Evolutionary conservation across 2,113 vertebrate genomes (phyloP).

Genomic region (Mixornis gularis): DNA sequence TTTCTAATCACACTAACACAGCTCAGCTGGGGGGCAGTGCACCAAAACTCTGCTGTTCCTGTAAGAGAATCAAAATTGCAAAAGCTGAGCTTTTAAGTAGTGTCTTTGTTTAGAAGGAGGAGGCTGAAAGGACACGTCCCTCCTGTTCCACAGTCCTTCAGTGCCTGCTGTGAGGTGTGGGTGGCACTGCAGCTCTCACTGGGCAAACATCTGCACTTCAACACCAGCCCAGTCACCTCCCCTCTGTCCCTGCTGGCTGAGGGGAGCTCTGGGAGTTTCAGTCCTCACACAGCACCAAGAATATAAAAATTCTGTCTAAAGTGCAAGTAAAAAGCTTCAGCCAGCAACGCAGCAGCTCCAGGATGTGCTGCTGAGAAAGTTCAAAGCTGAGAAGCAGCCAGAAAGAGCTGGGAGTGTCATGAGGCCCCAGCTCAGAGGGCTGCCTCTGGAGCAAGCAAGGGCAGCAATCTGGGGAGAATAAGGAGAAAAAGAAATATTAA

Average conservation of each 20-base stretch:
- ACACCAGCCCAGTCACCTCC: neutral
- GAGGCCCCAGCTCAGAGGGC: neutral
- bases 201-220: neutral
- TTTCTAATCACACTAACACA: neutral
- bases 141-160: fast-evolving
- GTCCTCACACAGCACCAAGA: neutral
- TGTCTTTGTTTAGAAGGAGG: neutral
- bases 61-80: neutral
- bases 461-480: neutral
- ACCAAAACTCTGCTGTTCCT: neutral
- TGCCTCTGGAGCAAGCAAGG: neutral
- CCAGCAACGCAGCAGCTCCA: neutral
- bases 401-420: neutral
- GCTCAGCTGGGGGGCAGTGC: neutral
- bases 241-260: neutral
- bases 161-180: neutral
- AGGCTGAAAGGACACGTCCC: neutral
- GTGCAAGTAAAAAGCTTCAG: neutral
- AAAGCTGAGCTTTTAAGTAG: neutral
- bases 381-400: neutral
- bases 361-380: neutral
- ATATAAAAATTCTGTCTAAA: neutral
- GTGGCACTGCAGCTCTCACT: neutral
- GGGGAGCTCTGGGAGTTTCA: neutral
- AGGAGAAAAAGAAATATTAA: neutral